Evolutionary conservation across 2,797 vertebrate species (phyloP).

Genomic region (Perodicticus potto): DNA sequence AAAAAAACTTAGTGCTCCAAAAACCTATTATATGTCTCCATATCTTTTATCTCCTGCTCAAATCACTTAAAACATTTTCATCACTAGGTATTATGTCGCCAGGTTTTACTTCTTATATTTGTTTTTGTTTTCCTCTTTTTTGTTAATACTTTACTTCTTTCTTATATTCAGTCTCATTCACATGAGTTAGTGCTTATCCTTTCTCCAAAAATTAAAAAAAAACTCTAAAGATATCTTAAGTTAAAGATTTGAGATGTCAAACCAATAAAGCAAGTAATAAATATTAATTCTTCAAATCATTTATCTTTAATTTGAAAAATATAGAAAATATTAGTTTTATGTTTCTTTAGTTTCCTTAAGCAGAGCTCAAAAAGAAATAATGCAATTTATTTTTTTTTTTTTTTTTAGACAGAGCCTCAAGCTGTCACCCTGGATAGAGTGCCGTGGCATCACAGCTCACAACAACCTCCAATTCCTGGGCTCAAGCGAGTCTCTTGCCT

Average conservation of each 20-base stretch:
- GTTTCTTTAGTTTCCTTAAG: background rate
- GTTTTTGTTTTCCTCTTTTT: background rate
- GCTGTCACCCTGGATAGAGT: too few species aligned
- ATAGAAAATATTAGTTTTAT: background rate
- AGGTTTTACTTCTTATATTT: background rate
- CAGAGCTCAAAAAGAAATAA: background rate
- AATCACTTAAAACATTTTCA: background rate
- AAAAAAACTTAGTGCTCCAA: background rate
- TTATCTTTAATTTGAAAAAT: conserved; percentile 15
- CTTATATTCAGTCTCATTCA: background rate
- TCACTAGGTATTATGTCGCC: background rate
- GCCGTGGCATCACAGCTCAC: too few species aligned
- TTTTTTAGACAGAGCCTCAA: too few species aligned
- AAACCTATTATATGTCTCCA: background rate
- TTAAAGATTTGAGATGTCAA: conserved; percentile 46
- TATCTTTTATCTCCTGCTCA: conserved; percentile 15
- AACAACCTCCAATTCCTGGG: too few species aligned
- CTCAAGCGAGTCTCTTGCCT: too few species aligned
- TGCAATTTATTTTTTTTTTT: too few species aligned
- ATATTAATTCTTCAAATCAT: conserved; percentile 9
- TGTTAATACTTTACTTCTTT: background rate
- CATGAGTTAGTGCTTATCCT: background rate
- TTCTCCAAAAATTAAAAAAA: background rate
- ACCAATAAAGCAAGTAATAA: conserved; percentile 18
- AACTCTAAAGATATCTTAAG: background rate